Evolutionary conservation across 2,113 vertebrate species (phyloP).

Genomic region (Leptodactylus fuscus): DNA sequence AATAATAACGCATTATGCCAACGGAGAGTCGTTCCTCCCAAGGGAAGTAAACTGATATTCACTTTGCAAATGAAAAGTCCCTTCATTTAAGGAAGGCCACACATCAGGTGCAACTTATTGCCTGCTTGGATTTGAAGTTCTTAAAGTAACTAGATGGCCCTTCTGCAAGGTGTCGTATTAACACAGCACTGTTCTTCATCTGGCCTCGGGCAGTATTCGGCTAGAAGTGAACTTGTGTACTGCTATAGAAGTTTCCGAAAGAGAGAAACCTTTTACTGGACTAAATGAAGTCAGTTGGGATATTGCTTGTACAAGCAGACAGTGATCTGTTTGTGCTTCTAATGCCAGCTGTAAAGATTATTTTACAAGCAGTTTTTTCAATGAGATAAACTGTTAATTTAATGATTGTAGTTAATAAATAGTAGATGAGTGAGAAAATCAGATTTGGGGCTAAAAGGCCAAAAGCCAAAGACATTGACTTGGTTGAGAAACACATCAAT

Average conservation of each 20-base stretch:
- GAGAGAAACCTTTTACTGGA: slow-evolving; percentile 7
- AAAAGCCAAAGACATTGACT: too few species aligned
- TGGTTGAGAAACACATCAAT: too few species aligned
- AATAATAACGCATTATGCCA: slow-evolving; percentile 96
- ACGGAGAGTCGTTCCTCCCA: slow-evolving; percentile 84
- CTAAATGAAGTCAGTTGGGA: slow-evolving; percentile 8
- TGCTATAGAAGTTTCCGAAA: neutral
- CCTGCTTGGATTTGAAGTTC: slow-evolving; percentile 77
- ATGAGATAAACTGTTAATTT: neutral
- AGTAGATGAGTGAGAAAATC: too few species aligned
- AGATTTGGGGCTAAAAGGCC: too few species aligned
- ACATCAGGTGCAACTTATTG: slow-evolving; percentile 84
- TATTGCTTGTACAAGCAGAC: slow-evolving; percentile 39
- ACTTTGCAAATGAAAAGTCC: slow-evolving; percentile 92
- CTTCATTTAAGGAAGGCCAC: slow-evolving; percentile 88
- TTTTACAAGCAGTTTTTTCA: slow-evolving; percentile 45
- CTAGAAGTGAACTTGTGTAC: slow-evolving; percentile 25
- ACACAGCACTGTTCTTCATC: slow-evolving; percentile 2
- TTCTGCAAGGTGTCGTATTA: slow-evolving; percentile 42
- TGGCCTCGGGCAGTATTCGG: neutral
- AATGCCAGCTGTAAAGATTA: slow-evolving; percentile 36
- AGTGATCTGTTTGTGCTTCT: neutral
- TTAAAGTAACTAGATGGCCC: slow-evolving; percentile 65
- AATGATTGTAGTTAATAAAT: too few species aligned
- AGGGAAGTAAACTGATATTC: slow-evolving; percentile 88